Base-by-base conservation (phyloP, 2,888 invertebrate genomes). In the Crocallis elinguaria region DNA sequence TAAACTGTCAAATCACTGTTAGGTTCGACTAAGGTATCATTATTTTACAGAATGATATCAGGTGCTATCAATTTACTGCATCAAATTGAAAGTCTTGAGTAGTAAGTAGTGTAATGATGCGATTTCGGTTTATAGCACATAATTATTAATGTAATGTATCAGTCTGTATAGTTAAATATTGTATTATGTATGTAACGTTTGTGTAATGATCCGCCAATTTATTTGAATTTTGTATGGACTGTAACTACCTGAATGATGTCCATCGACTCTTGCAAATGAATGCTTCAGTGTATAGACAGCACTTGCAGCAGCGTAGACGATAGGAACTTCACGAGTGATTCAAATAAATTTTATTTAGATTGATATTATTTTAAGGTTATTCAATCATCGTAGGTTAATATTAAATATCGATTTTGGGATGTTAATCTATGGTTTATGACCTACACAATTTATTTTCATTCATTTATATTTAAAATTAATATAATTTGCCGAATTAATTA, bases 401-500 rank as follows among this genome's bases (percentile, higher is more conserved):
- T 37, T 41, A 29, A 45, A 57, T 53, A 33, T 35, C 32, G 25
- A 54, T 60, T 50, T 57, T 53, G 58, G 60, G 53, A 59, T 55
- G 57, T 56, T 57, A 51, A 42, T 42, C 39, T 38, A 46, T 38
- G 30, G 58, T n/a, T 49, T 57, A 46, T 52, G 49, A 55, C 55
- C 36, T 21, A 56, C 38, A 50, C 35, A 39, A 51, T 35, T 59
- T 30, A 63, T 62, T 61, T 62, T 62, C 44, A 53, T 45, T 60
- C 23, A 44, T 49, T 58, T 62, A 57, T 55, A 43, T 63, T 44
- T 52, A 41, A 50, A 60, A 25, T 57, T 60, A 69, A 59, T 76
- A 66, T 71, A 67, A 73, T 75, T 79, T 77, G 70, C 80, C 75
- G 80, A 82, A 81, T 82, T 79, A 82, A 81, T 82, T 78, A 73